Evolutionary conservation across 2,113 vertebrate species (phyloP).

Genomic region (Piaya cayana): DNA sequence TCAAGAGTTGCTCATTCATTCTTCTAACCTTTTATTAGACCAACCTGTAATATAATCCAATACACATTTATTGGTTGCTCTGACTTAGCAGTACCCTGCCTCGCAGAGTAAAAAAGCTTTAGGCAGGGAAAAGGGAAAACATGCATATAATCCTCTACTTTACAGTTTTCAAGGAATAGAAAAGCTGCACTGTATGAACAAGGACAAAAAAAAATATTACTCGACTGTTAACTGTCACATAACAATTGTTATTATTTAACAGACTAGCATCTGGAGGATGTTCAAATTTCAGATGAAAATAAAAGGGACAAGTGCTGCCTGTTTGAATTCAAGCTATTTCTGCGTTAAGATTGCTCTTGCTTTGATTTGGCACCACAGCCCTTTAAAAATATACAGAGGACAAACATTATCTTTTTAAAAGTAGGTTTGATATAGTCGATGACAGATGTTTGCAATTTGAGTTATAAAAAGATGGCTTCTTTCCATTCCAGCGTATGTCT

Average conservation of each 20-base stretch:
- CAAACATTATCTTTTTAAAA: slow-evolving; percentile 51
- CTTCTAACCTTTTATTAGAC: slow-evolving; percentile 60
- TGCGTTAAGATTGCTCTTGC: neutral
- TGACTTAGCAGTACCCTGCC: neutral
- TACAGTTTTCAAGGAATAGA: neutral
- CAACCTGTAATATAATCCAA: slow-evolving; percentile 52
- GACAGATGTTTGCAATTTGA: slow-evolving; percentile 47
- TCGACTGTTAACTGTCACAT: neutral
- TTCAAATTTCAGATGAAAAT: slow-evolving; percentile 51
- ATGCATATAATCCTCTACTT: neutral
- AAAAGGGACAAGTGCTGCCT: slow-evolving; percentile 48
- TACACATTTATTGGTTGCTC: slow-evolving; percentile 24
- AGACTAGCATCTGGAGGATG: slow-evolving; percentile 28
- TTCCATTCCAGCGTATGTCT: slow-evolving; percentile 32
- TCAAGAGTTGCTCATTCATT: slow-evolving; percentile 47
- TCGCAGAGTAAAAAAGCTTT: neutral
- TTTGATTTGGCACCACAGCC: slow-evolving; percentile 17
- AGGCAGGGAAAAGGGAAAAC: neutral
- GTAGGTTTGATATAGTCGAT: slow-evolving; percentile 16
- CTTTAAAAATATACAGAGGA: slow-evolving; percentile 27
- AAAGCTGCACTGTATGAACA: neutral
- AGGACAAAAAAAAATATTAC: slow-evolving; percentile 10
- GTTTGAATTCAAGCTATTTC: slow-evolving; percentile 29
- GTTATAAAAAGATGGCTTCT: slow-evolving; percentile 43
- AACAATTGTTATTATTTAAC: slow-evolving; percentile 54